phyloP scores from a whole-genome alignment of 2,113 vertebrate species.

The Bombycilla garrulus region DNA sequence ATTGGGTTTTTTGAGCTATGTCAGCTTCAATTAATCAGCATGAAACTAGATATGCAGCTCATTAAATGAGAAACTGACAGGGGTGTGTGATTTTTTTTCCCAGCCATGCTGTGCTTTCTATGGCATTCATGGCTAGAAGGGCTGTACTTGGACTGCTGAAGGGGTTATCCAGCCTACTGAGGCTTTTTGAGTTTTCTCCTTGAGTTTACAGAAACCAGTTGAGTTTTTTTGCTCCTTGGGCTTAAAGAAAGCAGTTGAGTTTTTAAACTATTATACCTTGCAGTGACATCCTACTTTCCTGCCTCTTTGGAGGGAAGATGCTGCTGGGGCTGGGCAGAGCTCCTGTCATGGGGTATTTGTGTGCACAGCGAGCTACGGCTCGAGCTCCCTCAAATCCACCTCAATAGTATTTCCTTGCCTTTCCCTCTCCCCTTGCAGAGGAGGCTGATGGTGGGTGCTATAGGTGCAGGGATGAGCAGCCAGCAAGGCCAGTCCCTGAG shows the following conservation, averaged over 20 bases:
- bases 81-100: not conserved
- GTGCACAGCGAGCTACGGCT: not conserved
- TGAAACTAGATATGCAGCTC: not conserved
- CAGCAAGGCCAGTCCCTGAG: not conserved
- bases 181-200: not conserved
- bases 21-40: conserved; percentile 15
- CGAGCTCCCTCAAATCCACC: not conserved
- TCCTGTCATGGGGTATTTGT: not conserved
- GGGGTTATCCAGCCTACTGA: not conserved
- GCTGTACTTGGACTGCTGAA: not conserved
- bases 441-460: not conserved
- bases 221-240: not conserved
- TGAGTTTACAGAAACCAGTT: not conserved
- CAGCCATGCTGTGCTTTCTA: not conserved
- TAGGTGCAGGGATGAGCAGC: not conserved
- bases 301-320: not conserved
- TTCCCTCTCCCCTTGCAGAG: not conserved
- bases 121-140: not conserved
- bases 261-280: not conserved
- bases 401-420: not conserved
- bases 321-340: not conserved
- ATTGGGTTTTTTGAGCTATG: conserved; percentile 1
- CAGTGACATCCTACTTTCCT: not conserved
- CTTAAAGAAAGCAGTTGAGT: not conserved
- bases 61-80: not conserved